Evolutionary conservation across 2,888 invertebrate genomes (phyloP).

Genomic region (Tribolium freemani): DNA sequence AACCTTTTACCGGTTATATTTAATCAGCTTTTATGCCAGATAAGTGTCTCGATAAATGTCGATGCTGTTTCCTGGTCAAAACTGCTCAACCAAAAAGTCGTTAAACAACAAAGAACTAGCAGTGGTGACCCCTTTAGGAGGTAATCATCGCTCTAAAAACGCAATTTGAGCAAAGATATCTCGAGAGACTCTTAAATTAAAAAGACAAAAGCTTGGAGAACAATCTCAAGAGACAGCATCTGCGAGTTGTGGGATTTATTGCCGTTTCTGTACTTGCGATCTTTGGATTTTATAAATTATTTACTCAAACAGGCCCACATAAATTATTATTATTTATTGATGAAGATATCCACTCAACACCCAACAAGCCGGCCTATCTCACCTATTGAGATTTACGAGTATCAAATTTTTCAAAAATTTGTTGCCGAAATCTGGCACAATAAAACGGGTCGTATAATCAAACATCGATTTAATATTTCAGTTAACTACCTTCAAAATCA

Average conservation of each 20-base stretch:
- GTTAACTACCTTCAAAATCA: constrained; percentile 13
- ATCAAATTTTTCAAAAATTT: neutral
- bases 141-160: neutral
- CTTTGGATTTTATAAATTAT: constrained; percentile 20
- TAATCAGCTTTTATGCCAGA: neutral
- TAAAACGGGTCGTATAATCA: neutral
- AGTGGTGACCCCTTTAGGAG: neutral
- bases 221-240: constrained; percentile 8
- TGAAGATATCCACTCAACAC: constrained; percentile 20
- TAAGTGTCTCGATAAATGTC: neutral
- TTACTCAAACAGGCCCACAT: constrained; percentile 9
- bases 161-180: neutral
- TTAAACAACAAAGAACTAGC: neutral
- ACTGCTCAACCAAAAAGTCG: no score
- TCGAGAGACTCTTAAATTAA: neutral
- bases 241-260: constrained; percentile 5
- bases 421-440: neutral
- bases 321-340: constrained; percentile 30
- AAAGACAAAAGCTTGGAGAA: constrained; percentile 1
- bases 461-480: neutral
- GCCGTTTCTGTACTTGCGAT: neutral
- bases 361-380: neutral
- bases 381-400: constrained; percentile 7
- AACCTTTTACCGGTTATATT: constrained; percentile 8
- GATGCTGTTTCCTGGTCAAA: no score